phyloP scores from a whole-genome alignment of 2,113 vertebrate species.

The Neogobius melanostomus region DNA sequence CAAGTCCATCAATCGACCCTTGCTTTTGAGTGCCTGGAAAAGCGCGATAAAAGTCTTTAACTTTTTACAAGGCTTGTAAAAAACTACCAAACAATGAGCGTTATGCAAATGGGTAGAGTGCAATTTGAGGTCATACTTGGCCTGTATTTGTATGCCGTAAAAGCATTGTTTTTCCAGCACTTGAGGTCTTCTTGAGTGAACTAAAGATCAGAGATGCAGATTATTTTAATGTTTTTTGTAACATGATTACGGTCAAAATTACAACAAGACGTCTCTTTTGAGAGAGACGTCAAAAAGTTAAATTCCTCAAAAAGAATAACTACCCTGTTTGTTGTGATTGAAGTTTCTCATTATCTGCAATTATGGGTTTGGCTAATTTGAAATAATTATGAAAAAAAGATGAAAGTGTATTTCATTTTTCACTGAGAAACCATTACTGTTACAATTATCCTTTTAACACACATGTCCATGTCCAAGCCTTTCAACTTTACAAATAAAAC shows the following conservation, averaged over 20 bases:
- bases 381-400: constrained; percentile 19
- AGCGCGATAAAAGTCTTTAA: too few relatives aligned
- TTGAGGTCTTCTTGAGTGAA: too few relatives aligned
- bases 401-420: constrained; percentile 16
- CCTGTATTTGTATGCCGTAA: background rate
- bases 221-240: background rate
- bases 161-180: background rate
- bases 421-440: constrained; percentile 6
- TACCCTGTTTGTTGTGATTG: constrained; percentile 27
- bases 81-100: too few relatives aligned
- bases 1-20: too few relatives aligned
- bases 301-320: constrained; percentile 39
- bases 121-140: background rate
- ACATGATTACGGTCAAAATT: background rate
- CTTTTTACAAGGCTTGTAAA: too few relatives aligned
- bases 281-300: constrained; percentile 7
- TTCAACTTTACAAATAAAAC: constrained; percentile 13
- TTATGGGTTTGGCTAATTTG: constrained; percentile 37
- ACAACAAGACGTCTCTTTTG: background rate
- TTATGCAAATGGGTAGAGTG: background rate
- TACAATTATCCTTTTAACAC: background rate
- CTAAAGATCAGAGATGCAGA: background rate
- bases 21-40: too few relatives aligned
- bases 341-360: constrained; percentile 32
- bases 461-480: background rate